Evolutionary conservation across 2,113 vertebrate species (phyloP).

Genomic region (Albula goreensis): DNA sequence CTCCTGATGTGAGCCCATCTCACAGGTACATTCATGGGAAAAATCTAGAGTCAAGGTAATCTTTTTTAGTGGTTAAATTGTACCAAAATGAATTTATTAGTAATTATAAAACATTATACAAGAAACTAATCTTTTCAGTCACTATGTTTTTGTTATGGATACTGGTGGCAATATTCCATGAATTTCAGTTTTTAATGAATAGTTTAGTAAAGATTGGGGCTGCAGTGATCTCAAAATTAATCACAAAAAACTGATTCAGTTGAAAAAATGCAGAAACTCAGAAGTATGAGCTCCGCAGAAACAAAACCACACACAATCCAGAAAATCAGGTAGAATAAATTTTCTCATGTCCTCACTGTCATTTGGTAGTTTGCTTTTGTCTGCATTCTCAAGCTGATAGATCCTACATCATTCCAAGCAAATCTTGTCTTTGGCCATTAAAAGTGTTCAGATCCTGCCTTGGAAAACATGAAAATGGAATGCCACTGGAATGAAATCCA

Average conservation of each 20-base stretch:
- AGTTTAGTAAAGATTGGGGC: not conserved
- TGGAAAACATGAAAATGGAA: not conserved
- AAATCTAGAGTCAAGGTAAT: not conserved
- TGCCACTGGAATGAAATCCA: not conserved
- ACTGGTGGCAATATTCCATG: not conserved
- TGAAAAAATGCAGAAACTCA: not conserved
- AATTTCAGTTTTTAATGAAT: not conserved
- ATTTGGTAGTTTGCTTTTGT: not conserved
- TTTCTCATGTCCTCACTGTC: not conserved
- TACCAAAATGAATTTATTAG: not conserved
- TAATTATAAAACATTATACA: not conserved
- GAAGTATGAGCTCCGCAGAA: not conserved
- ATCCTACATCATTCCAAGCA: not conserved
- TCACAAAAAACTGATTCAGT: constrained; percentile 12
- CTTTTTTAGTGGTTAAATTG: too few relatives aligned
- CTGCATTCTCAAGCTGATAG: not conserved
- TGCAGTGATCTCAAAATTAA: not conserved
- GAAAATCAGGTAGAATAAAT: not conserved
- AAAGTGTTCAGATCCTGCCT: not conserved
- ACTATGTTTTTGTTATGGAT: not conserved
- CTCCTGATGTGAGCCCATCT: not conserved
- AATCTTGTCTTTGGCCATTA: not conserved
- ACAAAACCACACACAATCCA: too few relatives aligned
- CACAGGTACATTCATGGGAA: not conserved
- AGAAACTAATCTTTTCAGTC: not conserved